These are phyloP conservation scores for Trissoscelio sp. DNA, from an alignment of 2,888 invertebrate species.

Conservation along the genomic window DNA sequence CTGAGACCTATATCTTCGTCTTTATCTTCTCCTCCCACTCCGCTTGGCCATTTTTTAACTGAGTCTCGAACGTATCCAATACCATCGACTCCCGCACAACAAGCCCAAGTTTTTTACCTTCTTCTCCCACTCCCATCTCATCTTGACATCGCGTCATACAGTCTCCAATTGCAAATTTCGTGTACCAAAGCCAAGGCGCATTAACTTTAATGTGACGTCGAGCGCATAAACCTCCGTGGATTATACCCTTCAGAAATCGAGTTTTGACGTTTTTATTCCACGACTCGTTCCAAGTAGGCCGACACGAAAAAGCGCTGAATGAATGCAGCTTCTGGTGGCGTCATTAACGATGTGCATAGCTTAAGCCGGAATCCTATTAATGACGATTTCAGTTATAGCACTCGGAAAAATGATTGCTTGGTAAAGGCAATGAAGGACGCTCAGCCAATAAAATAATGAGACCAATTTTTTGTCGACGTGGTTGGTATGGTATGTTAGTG, in stretches of 20 bases:
- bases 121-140: constrained; percentile 1
- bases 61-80: constrained; percentile 55
- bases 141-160: constrained; percentile 22
- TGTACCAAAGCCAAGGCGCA: constrained; percentile 6
- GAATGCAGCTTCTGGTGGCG: constrained; percentile 1
- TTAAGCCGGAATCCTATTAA: constrained; percentile 26
- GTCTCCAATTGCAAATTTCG: constrained; percentile 30
- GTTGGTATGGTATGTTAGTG: too few species aligned
- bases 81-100: constrained; percentile 67
- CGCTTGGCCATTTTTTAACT: constrained; percentile 56
- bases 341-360: constrained; percentile 38
- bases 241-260: constrained; percentile 25
- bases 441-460: constrained; percentile 10
- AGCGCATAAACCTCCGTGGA: constrained; percentile 22
- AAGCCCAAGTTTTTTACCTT: constrained; percentile 23
- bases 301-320: constrained; percentile 22
- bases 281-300: constrained; percentile 35
- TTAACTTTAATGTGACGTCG: constrained; percentile 40
- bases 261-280: constrained; percentile 45
- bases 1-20: constrained; percentile 63
- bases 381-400: constrained; percentile 8
- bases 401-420: constrained; percentile 11
- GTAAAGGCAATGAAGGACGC: constrained; percentile 18
- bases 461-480: constrained; percentile 3
- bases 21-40: constrained; percentile 60